Evolutionary conservation across 2,797 vertebrate species (phyloP), one percentile per base, ranked within the genome.

Genomic region (Arrhamphus sclerolepis): DNA sequence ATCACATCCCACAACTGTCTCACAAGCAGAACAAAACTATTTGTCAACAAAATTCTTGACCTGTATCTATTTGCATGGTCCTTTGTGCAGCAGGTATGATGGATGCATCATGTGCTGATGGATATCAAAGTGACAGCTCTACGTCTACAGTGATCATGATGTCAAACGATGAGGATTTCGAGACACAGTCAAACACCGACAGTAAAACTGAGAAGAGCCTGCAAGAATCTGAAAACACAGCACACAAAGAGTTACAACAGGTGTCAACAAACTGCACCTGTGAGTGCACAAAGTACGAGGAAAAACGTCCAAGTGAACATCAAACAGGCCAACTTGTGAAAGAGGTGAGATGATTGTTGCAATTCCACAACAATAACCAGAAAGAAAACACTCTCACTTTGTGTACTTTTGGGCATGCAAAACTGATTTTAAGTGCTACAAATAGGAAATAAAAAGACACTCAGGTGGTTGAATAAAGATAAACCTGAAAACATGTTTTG

Each of bases 311-410:
- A 0, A 66, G 82, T 39, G 89, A 93, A 16, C 90, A 92, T 47
- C 86, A 94, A 71, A 94, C 92, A 43, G 89, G 72, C 0, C 77
- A 77, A 58, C 91, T 96, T 66, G 92, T 95, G 82, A 95, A 93
- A 85, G 94, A 97, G 96, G 96, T 97, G 92, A 77, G 84, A 47
- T 11, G 8, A 14, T 13, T 16, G 62, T n/a, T 42, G 2, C 9
- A 26, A 16, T 28, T 49, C 9, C 17, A 17, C 3, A 22, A 22
- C n/a, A 21, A 46, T 0, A 38, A 39, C 17, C 2, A 50, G 1
- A 51, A 19, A 16, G 14, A 42, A 5, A 28, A 6, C 9, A 18
- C 18, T 31, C 7, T 9, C 34, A 14, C 13, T 13, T n/a, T n/a
- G n/a, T n/a, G 4, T 10, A n/a, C 10, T 40, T 17, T 40, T 2